Percentiles rank a stretch among this genome's conserved stretches.
Evolutionary conservation across 1,140 invertebrate species (phyloP).

Genomic region (Euura lappo): DNA sequence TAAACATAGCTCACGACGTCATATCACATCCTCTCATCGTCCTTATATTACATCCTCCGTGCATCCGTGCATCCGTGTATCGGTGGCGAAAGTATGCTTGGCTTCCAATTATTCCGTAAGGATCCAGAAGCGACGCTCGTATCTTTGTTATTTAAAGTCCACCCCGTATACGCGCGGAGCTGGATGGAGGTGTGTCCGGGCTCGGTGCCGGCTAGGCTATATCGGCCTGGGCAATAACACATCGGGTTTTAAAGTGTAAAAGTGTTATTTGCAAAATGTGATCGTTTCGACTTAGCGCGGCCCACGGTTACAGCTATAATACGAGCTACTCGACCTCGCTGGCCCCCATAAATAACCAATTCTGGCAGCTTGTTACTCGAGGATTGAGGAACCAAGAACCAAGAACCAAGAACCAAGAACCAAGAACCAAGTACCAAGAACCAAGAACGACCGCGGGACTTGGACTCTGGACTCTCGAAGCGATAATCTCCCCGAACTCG

Average conservation of each 20-base stretch:
- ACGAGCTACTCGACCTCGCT: neutral
- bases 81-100: too few relatives aligned
- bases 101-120: neutral
- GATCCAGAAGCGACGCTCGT: neutral
- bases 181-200: neutral
- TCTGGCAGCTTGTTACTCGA: constrained; percentile 2
- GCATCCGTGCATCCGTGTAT: too few relatives aligned
- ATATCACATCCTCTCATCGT: neutral
- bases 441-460: neutral
- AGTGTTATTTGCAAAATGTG: constrained; percentile 5
- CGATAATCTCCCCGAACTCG: neutral
- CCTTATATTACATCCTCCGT: neutral
- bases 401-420: too few relatives aligned
- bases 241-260: neutral
- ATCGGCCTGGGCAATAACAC: neutral
- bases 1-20: constrained; percentile 6
- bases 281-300: neutral
- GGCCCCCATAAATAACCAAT: constrained; percentile 4
- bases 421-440: too few relatives aligned
- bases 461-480: neutral
- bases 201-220: too few relatives aligned
- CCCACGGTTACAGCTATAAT: neutral
- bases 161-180: neutral
- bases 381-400: neutral
- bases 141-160: neutral